These are phyloP conservation scores for Aspiorhynchus laticeps DNA, from an alignment of 2,113 vertebrate species.

Conservation along the genomic window DNA sequence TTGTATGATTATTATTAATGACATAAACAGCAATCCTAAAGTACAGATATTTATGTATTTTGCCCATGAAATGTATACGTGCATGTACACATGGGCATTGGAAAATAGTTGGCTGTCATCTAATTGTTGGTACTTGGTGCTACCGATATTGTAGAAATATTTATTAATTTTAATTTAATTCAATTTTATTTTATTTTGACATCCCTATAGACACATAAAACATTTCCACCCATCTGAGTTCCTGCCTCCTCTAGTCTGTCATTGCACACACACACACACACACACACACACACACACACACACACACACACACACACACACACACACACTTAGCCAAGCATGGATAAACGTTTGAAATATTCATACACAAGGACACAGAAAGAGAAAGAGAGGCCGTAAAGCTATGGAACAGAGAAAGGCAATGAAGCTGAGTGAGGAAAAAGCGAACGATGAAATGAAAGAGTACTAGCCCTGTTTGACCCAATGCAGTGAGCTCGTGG, in stretches of 20 bases:
- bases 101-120: background rate
- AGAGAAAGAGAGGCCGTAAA: background rate
- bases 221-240: slow-evolving; percentile 18
- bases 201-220: slow-evolving; percentile 19
- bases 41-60: background rate
- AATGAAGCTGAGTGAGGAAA: background rate
- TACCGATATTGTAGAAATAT: background rate
- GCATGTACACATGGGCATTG: too few relatives aligned
- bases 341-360: slow-evolving; percentile 71
- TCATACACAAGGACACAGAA: slow-evolving; percentile 56
- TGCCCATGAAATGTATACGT: background rate
- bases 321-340: slow-evolving; percentile 63
- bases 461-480: slow-evolving; percentile 33
- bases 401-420: background rate
- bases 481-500: slow-evolving; percentile 2
- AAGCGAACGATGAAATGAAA: background rate
- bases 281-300: slow-evolving; percentile 25
- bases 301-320: too few relatives aligned
- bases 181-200: background rate
- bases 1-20: background rate
- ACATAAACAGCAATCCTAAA: background rate
- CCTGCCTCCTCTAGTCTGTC: slow-evolving; percentile 58
- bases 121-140: background rate
- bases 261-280: slow-evolving; percentile 45
- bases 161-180: background rate